Evolutionary conservation across 2,113 vertebrate species (phyloP), one percentile per base, ranked within the genome.

Genomic region (Eidolon helvum): DNA sequence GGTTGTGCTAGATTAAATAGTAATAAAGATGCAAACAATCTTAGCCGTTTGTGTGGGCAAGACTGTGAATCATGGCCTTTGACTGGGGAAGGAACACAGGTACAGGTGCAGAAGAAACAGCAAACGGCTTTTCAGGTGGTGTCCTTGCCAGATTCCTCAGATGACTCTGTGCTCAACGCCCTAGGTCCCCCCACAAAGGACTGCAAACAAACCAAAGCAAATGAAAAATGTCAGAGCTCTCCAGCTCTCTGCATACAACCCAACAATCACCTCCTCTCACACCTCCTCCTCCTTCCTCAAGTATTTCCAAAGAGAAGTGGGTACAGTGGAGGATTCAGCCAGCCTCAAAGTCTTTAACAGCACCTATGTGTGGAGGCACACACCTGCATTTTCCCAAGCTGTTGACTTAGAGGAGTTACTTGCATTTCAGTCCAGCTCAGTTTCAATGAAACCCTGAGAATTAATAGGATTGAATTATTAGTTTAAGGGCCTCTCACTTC

Each of bases 1-100:
- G 72, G 90, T 61, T 87, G 86, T 92, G 87, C 71, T 97, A 97
- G 89, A 78, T 96, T 97, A 97, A 96, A 97, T 22, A 95, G 93
- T 84, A 96, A 97, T 96, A 97, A 95, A 91, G 96, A 87, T 4
- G 63, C 77, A 69, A 95, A 97, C 96, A 97, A 95, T 94, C 59
- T 0, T 28, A 66, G 77, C 80, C 5, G 19, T 95, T 98, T 75
- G 82, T 53, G 88, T 95, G 92, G 96, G 92, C 87, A 95, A 85
- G 92, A 65, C 90, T 94, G 79, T 95, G 95, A 95, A 87, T 84
- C 68, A 35, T 6, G n/a, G 94, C 79, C 92, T 83, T 95, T 95
- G 90, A 92, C 19, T 16, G 85, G 78, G 65, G 61, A 78, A 92
- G 71, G 72, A 87, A 82, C 28, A 10, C 59, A 59, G 16, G n/a